Evolutionary conservation across 2,797 vertebrate genomes (phyloP).

Genomic region (Morelia viridis): DNA sequence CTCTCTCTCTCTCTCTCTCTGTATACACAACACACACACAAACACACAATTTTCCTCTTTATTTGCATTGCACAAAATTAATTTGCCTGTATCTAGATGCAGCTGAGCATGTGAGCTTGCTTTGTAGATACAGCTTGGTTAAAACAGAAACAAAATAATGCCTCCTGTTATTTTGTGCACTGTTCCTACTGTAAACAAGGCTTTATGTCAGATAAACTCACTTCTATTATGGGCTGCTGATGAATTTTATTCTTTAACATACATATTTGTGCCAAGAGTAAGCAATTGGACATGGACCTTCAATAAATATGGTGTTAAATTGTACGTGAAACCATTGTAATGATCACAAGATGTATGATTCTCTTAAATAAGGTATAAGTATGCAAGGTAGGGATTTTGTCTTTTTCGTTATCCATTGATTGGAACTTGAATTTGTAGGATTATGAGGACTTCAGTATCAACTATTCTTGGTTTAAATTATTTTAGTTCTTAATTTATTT

Average conservation of each 20-base stretch:
- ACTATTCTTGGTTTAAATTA: conserved; percentile 19
- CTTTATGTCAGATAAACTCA: not conserved
- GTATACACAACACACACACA: no score
- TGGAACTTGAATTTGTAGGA: not conserved
- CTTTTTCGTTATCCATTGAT: not conserved
- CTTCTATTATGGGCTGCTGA: not conserved
- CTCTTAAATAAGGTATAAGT: not conserved
- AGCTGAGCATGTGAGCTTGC: not conserved
- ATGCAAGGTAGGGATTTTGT: not conserved
- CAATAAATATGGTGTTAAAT: not conserved
- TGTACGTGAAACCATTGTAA: not conserved
- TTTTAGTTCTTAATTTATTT: conserved; percentile 32
- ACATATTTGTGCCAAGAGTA: not conserved
- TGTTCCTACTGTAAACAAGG: not conserved
- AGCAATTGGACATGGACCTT: not conserved
- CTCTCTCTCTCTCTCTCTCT: not conserved
- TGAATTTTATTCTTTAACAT: not conserved
- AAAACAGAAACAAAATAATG: not conserved
- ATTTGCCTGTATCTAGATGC: not conserved
- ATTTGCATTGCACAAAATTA: not conserved
- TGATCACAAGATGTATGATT: not conserved
- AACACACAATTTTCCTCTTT: not conserved
- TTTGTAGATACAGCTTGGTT: not conserved
- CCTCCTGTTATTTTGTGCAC: not conserved
- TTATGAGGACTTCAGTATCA: conserved; percentile 32